Conservation (phyloP, 2,113 vertebrate genomes). For the Vulpes ferrilata region DNA sequence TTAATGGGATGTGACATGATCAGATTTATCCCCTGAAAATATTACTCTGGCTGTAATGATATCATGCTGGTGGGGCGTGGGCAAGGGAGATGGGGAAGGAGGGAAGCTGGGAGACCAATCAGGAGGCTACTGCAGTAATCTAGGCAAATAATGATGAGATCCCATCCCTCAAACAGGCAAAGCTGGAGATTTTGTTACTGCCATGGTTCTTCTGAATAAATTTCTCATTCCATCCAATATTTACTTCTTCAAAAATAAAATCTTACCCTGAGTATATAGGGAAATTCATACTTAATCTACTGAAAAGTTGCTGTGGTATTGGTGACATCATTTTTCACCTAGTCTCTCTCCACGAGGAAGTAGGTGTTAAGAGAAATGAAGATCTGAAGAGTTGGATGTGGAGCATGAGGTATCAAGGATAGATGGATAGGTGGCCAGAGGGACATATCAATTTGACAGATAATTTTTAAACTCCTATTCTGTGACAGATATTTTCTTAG, state of each 20-base stretch:
- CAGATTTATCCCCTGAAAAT: neutral
- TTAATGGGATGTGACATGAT: neutral
- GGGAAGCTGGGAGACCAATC: neutral
- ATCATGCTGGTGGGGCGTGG: neutral
- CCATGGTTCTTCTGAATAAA: neutral
- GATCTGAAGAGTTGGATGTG: neutral
- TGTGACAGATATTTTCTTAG: neutral
- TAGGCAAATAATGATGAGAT: neutral
- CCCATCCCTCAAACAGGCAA: neutral
- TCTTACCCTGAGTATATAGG: neutral
- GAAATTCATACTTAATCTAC: neutral
- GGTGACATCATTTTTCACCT: neutral
- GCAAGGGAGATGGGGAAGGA: neutral
- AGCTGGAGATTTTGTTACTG: neutral
- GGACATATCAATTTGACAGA: neutral
- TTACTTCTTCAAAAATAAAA: neutral
- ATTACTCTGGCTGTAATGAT: neutral
- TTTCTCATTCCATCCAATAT: neutral
- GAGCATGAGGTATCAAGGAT: neutral
- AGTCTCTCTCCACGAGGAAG: neutral
- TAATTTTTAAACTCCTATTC: neutral
- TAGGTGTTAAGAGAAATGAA: neutral
- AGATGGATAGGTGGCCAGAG: neutral
- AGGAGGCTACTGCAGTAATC: neutral
- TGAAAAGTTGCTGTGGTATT: neutral